Evolutionary conservation across 2,113 vertebrate genomes (phyloP).

Genomic region (Thomomys bottae): DNA sequence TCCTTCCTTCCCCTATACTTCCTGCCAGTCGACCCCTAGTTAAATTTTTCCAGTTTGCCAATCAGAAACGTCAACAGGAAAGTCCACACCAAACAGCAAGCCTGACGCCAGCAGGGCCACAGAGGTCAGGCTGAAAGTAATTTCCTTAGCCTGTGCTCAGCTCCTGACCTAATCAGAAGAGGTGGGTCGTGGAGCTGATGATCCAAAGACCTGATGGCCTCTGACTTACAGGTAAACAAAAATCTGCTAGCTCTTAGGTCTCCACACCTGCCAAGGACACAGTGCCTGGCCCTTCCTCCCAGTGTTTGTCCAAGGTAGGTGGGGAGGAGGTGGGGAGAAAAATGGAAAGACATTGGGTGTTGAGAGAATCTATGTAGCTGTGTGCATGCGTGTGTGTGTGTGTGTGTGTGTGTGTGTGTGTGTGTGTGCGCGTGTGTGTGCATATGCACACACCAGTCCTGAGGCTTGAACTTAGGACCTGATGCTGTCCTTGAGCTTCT

Average conservation of each 20-base stretch:
- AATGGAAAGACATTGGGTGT: neutral
- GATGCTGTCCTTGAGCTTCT: too few species aligned
- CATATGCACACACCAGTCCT: too few species aligned
- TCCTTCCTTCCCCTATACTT: neutral
- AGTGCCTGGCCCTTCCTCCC: slow-evolving; percentile 30
- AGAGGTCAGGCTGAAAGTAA: slow-evolving; percentile 32
- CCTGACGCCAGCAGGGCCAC: neutral
- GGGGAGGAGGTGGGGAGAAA: neutral
- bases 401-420: too few species aligned
- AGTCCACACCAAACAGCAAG: neutral
- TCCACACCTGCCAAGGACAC: neutral
- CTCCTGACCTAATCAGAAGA: slow-evolving; percentile 47
- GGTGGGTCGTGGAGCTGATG: neutral
- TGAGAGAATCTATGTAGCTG: neutral
- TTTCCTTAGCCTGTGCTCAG: slow-evolving; percentile 16
- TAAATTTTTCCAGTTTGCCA: slow-evolving; percentile 14
- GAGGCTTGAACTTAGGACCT: too few species aligned
- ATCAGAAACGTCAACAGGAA: slow-evolving; percentile 54
- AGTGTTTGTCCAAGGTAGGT: slow-evolving; percentile 32
- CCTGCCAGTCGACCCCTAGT: slow-evolving; percentile 4
- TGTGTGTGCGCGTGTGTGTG: too few species aligned
- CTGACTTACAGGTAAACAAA: slow-evolving; percentile 55
- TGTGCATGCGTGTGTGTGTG: too few species aligned
- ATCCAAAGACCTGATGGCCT: slow-evolving; percentile 61
- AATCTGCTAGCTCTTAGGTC: neutral